Percentiles rank a stretch among this genome's conserved stretches.
Evolutionary conservation across 2,113 vertebrate species (phyloP).

Genomic region (Cyanistes caeruleus): DNA sequence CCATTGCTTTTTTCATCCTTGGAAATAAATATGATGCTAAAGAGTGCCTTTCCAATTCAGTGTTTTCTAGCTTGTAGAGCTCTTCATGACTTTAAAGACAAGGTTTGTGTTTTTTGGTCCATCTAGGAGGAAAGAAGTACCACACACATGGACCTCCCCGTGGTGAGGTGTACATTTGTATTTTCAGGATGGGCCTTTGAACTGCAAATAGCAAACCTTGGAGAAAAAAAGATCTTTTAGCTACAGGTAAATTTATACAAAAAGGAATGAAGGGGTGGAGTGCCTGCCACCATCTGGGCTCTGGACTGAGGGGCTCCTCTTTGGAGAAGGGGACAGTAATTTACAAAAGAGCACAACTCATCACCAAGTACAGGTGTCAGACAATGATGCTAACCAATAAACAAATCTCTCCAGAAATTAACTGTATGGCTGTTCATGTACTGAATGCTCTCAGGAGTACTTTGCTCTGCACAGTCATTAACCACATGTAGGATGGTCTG

Average conservation of each 20-base stretch:
- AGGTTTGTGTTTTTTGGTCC: not conserved
- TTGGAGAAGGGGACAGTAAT: not conserved
- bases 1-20: not conserved
- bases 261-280: not conserved
- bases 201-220: not conserved
- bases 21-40: not conserved
- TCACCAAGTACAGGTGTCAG: not conserved
- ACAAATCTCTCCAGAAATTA: not conserved
- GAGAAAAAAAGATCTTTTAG: not conserved
- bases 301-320: not conserved
- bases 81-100: not conserved
- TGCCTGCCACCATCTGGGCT: not conserved
- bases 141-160: rapidly evolving
- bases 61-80: not conserved
- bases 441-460: not conserved
- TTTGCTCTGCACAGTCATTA: not conserved
- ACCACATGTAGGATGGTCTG: not conserved
- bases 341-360: not conserved
- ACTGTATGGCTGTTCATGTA: not conserved
- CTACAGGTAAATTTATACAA: not conserved
- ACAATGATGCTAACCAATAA: not conserved
- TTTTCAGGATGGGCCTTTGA: not conserved
- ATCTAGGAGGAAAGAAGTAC: not conserved
- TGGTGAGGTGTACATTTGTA: not conserved
- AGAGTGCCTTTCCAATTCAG: not conserved